phyloP scores from a whole-genome alignment of 2,113 vertebrate genomes.

The Sturnus vulgaris region DNA sequence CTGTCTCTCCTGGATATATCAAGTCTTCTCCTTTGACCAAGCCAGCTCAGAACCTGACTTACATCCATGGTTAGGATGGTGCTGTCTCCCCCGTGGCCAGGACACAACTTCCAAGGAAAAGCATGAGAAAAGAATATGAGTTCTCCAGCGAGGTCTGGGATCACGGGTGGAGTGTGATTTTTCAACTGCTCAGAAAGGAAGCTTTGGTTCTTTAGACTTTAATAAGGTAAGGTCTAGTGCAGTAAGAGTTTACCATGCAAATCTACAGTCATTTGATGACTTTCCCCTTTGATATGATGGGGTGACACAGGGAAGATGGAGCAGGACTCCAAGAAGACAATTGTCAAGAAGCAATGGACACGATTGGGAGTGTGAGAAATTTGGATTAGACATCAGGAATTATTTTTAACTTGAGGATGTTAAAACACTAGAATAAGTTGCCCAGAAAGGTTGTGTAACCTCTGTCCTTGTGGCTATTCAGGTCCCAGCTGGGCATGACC shows the following conservation, averaged over 20 bases:
- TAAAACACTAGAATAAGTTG: background rate
- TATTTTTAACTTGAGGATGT: background rate
- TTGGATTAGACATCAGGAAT: background rate
- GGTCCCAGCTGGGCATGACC: background rate
- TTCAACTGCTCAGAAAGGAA: background rate
- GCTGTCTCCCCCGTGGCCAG: background rate
- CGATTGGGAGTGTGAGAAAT: background rate
- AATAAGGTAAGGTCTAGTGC: background rate
- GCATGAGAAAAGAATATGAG: background rate
- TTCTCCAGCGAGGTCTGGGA: background rate
- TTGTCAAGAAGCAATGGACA: background rate
- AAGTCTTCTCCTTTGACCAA: background rate
- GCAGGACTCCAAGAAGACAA: background rate
- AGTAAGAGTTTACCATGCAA: background rate
- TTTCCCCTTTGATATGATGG: background rate
- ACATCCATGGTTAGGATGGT: background rate
- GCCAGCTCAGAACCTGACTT: background rate
- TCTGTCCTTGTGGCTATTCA: background rate
- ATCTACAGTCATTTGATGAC: background rate
- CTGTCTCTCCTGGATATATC: background rate
- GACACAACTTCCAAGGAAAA: background rate
- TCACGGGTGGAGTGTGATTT: background rate
- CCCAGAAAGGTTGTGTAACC: background rate
- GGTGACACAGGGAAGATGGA: background rate
- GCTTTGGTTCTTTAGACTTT: background rate